phyloP scores from a whole-genome alignment of 2,888 invertebrate genomes.

The Ypsolopha sequella region DNA sequence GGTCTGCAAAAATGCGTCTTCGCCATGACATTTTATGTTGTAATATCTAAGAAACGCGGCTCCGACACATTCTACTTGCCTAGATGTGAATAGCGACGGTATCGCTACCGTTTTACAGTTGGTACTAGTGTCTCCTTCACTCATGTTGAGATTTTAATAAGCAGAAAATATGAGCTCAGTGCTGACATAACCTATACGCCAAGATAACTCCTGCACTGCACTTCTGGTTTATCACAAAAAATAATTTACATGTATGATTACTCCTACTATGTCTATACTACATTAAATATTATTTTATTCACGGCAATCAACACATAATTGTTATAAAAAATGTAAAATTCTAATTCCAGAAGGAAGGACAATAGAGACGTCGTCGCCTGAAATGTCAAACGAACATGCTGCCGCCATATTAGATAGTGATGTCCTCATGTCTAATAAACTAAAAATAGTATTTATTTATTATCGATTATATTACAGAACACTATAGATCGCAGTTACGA shows the following conservation, averaged over 20 bases:
- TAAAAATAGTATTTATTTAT: not conserved
- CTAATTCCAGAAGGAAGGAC: not conserved
- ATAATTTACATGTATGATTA: not conserved
- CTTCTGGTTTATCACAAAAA: not conserved
- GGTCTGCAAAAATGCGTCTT: slow-evolving; percentile 49
- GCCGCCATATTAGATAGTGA: slow-evolving; percentile 2
- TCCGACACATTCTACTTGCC: slow-evolving; percentile 65
- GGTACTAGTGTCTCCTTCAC: slow-evolving; percentile 38
- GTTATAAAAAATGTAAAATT: not conserved
- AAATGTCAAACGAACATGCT: slow-evolving; percentile 3
- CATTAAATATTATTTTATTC: not conserved
- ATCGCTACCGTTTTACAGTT: slow-evolving; percentile 39
- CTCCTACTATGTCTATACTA: not conserved
- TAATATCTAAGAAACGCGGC: slow-evolving; percentile 60
- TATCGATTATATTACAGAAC: no score
- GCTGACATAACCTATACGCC: slow-evolving; percentile 59
- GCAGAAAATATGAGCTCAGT: slow-evolving; percentile 33
- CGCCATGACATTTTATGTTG: slow-evolving; percentile 60
- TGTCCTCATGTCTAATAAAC: not conserved
- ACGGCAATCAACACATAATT: not conserved
- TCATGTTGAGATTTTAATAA: slow-evolving; percentile 47
- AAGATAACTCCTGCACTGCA: slow-evolving; percentile 21
- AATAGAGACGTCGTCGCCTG: not conserved
- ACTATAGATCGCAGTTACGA: no score
- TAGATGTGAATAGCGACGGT: slow-evolving; percentile 40